Conservation (phyloP, 2,113 vertebrate species). For the Microtus montanus region DNA sequence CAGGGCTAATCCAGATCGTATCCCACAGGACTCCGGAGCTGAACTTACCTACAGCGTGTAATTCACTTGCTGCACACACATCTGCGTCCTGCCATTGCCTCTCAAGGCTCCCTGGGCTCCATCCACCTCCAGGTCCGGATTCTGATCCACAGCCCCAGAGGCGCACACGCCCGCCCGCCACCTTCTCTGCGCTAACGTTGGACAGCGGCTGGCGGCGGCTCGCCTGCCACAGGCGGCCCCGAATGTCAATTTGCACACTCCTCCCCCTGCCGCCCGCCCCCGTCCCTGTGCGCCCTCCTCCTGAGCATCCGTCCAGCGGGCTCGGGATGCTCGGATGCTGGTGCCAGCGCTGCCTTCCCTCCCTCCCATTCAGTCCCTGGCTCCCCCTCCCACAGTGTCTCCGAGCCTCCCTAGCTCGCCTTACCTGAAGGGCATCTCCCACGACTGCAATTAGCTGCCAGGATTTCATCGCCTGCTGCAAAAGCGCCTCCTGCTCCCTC, state of each 20-base stretch:
- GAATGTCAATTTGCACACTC: constrained; percentile 77
- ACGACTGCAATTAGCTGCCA: constrained; percentile 88
- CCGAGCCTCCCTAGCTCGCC: constrained; percentile 64
- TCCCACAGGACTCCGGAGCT: not conserved
- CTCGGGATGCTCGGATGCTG: constrained; percentile 55
- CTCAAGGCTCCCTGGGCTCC: not conserved
- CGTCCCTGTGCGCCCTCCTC: constrained; percentile 65
- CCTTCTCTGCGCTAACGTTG: constrained; percentile 70
- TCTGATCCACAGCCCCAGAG: constrained; percentile 61
- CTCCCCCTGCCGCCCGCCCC: constrained; percentile 78
- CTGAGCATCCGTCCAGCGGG: constrained; percentile 47
- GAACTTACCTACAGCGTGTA: constrained; percentile 36
- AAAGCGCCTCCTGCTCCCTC: constrained; percentile 80
- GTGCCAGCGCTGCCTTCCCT: constrained; percentile 18
- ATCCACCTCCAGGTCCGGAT: constrained; percentile 45
- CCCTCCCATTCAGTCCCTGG: not conserved
- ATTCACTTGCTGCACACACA: constrained; percentile 9
- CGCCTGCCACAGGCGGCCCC: constrained; percentile 71
- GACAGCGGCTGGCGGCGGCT: constrained; percentile 69
- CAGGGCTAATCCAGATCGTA: accelerated
- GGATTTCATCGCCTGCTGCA: constrained; percentile 86
- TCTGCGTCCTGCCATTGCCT: not conserved
- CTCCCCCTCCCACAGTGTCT: constrained; percentile 40
- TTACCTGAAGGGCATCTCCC: constrained; percentile 91
- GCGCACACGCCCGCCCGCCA: constrained; percentile 72